Evolutionary conservation across 2,113 vertebrate species (phyloP).

Genomic region (Nymphicus hollandicus): DNA sequence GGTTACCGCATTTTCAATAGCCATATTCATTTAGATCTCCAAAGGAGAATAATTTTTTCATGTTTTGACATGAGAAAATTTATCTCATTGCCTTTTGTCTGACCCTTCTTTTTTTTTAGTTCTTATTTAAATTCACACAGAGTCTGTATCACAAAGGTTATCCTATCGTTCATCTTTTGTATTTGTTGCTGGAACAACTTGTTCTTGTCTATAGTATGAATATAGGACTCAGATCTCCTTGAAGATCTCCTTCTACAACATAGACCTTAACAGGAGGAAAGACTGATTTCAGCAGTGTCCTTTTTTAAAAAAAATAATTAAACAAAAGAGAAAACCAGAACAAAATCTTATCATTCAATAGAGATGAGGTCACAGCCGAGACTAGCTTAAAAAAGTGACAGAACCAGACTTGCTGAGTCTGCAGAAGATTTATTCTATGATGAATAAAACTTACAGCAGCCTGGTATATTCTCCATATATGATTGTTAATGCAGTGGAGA

Average conservation of each 20-base stretch:
- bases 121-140: conserved; percentile 49
- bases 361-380: not conserved
- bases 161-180: conserved; percentile 41
- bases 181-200: conserved; percentile 59
- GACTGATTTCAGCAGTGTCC: not conserved
- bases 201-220: conserved; percentile 40
- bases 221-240: conserved; percentile 37
- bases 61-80: conserved; percentile 37
- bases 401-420: not conserved
- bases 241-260: conserved; percentile 28
- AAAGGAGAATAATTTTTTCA: not conserved
- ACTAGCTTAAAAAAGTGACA: not conserved
- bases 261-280: not conserved
- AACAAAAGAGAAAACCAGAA: not conserved
- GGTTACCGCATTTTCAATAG: not conserved
- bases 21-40: not conserved
- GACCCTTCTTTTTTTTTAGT: not conserved
- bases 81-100: conserved; percentile 12
- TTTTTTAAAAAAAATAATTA: not conserved
- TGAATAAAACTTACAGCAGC: not conserved
- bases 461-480: not conserved
- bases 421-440: not conserved
- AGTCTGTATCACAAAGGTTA: conserved; percentile 52
- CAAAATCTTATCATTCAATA: not conserved
- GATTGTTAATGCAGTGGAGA: not conserved